These are phyloP conservation scores for Sphaeramia orbicularis DNA, from an alignment of 2,797 vertebrate species.

Conservation along the genomic window DNA sequence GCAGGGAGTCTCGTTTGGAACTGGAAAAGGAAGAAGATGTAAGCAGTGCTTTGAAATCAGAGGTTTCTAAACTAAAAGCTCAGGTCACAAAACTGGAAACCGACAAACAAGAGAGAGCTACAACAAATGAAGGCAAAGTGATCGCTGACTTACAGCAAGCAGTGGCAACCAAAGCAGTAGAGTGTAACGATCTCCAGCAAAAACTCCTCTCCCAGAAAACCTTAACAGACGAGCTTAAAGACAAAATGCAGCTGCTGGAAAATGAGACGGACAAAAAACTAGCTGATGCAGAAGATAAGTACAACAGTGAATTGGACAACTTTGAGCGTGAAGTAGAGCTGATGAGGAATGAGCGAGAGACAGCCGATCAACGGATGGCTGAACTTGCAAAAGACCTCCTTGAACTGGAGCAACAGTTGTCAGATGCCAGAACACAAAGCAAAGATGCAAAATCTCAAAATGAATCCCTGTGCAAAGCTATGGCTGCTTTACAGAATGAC, in stretches of 20 bases:
- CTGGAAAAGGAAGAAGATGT: constrained; percentile 73
- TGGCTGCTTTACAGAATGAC: constrained; percentile 90
- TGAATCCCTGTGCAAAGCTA: constrained; percentile 88
- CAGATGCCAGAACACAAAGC: constrained; percentile 74
- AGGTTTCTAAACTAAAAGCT: constrained; percentile 64
- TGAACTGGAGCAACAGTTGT: constrained; percentile 73
- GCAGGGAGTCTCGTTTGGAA: constrained; percentile 74
- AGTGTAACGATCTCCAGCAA: constrained; percentile 83
- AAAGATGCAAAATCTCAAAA: constrained; percentile 83
- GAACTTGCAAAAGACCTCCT: constrained; percentile 73
- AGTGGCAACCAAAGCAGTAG: constrained; percentile 75
- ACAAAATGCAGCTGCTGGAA: constrained; percentile 68
- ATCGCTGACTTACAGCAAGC: constrained; percentile 80
- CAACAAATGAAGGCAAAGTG: constrained; percentile 72
- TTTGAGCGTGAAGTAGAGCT: constrained; percentile 69
- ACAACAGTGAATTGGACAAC: constrained; percentile 55
- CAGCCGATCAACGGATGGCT: constrained; percentile 69
- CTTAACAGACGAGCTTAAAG: constrained; percentile 65
- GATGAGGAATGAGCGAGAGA: constrained; percentile 75
- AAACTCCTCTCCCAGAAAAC: constrained; percentile 61
- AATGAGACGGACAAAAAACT: constrained; percentile 68
- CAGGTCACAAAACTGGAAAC: constrained; percentile 65
- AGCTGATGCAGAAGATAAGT: constrained; percentile 71
- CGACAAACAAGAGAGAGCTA: constrained; percentile 50
- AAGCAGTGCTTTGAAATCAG: constrained; percentile 57